A percentile compares a stretch with the other conserved stretches of the same genome.
These are phyloP conservation scores for Tryphoninae sp. DNA, from an alignment of 2,888 invertebrate genomes.

Conservation along the genomic window DNA sequence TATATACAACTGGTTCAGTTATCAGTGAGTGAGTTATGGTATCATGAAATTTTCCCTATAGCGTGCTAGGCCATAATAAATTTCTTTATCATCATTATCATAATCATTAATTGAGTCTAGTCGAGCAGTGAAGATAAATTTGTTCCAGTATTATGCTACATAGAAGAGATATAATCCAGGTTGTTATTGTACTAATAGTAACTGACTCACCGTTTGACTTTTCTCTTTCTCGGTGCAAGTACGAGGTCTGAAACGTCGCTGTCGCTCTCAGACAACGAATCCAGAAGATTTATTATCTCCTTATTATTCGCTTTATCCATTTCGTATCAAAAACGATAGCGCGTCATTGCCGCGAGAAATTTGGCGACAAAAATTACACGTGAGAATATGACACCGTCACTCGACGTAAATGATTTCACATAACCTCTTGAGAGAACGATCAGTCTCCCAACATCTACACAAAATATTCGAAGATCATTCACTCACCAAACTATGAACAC, in stretches of 20 bases:
- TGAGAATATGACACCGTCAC: constrained; percentile 11
- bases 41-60: too few relatives aligned
- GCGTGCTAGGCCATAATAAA: too few relatives aligned
- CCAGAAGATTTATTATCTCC: constrained; percentile 86
- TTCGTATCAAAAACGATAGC: constrained; percentile 50
- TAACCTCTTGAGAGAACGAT: constrained; percentile 19
- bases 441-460: too few relatives aligned
- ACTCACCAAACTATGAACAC: too few relatives aligned
- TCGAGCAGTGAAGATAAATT: too few relatives aligned
- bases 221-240: constrained; percentile 84
- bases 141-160: too few relatives aligned
- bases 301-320: constrained; percentile 82
- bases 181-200: not conserved
- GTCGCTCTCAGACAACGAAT: constrained; percentile 85
- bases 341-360: constrained; percentile 26
- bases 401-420: constrained; percentile 19
- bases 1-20: too few relatives aligned
- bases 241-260: constrained; percentile 85
- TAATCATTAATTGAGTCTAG: too few relatives aligned
- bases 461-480: too few relatives aligned
- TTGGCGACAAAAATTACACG: constrained; percentile 9
- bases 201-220: constrained; percentile 82
- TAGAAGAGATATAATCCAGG: too few relatives aligned
- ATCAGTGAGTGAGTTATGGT: too few relatives aligned
- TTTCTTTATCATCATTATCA: too few relatives aligned